Percentiles rank a stretch among this genome's conserved stretches.
Conservation (phyloP, 2,888 invertebrate species). For the Tiliacea citrago region DNA sequence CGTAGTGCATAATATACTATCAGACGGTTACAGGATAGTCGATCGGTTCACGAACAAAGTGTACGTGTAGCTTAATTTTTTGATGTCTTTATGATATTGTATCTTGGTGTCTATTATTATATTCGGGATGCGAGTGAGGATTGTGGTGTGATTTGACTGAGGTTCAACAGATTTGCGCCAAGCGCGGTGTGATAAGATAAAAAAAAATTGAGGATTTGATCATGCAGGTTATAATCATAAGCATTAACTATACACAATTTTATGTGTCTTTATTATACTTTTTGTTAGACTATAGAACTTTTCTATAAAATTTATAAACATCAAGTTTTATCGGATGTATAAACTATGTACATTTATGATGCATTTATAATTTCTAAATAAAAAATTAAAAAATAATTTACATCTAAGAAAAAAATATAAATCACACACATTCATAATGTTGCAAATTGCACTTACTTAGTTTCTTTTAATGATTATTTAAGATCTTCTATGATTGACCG, state of each 20-base stretch:
- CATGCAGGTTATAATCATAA: conserved; percentile 43
- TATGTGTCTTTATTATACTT: conserved; percentile 1
- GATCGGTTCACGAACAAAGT: background rate
- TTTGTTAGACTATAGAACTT: background rate
- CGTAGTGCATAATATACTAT: background rate
- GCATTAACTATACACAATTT: conserved; percentile 5
- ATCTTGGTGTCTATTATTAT: conserved; percentile 18
- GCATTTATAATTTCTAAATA: conserved; percentile 14
- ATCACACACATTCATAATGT: too few relatives aligned
- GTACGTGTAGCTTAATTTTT: background rate
- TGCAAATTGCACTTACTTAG: background rate
- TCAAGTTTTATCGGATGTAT: background rate
- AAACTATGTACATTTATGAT: background rate
- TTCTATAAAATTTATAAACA: conserved; percentile 7
- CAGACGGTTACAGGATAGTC: background rate
- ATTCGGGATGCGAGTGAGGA: background rate
- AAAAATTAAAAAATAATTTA: background rate
- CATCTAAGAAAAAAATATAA: background rate
- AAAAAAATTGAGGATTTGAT: conserved; percentile 10
- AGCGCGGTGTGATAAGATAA: conserved; percentile 14
- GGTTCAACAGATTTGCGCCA: conserved; percentile 4
- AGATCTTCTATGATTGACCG: too few relatives aligned
- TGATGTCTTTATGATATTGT: conserved; percentile 20
- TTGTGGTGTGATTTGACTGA: conserved; percentile 9
- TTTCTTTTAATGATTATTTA: background rate